These are phyloP conservation scores for Saccopteryx leptura DNA, from an alignment of 2,113 vertebrate genomes.

Conservation along the genomic window DNA sequence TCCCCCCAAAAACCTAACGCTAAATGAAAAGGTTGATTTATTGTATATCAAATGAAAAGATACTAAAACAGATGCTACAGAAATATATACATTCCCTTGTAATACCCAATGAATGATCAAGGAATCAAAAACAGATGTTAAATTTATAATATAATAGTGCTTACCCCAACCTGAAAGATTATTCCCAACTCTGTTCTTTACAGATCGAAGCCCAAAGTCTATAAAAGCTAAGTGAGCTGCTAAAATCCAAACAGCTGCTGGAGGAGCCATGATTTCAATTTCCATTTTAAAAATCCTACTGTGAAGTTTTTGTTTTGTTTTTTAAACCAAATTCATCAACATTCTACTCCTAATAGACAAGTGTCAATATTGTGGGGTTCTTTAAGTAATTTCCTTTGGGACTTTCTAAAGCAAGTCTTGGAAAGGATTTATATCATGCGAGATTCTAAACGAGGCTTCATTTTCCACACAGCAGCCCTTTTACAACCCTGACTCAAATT, in stretches of 20 bases:
- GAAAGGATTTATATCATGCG: not conserved
- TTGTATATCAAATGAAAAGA: conserved; percentile 16
- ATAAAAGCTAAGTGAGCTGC: conserved; percentile 7
- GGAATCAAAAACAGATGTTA: conserved; percentile 38
- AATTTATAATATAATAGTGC: not conserved
- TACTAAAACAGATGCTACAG: not conserved
- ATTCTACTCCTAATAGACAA: not conserved
- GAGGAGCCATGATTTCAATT: not conserved
- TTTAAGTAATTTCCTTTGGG: conserved; percentile 32
- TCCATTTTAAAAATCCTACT: not conserved
- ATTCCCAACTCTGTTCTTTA: not conserved
- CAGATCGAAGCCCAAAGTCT: conserved; percentile 3
- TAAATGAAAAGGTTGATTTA: conserved; percentile 55
- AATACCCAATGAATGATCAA: not conserved
- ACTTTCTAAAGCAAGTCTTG: conserved; percentile 20
- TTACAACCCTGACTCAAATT: not conserved
- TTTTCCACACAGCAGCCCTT: conserved; percentile 42
- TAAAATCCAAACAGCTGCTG: not conserved
- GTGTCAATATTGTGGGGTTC: not conserved
- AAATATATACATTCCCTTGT: conserved; percentile 42
- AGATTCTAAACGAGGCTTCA: conserved; percentile 46
- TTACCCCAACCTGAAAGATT: not conserved
- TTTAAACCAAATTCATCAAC: not conserved
- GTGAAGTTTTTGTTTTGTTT: not conserved
- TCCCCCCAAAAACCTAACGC: not conserved